Evolutionary conservation across 2,113 vertebrate species (phyloP).

Genomic region (Zosterops borbonicus): DNA sequence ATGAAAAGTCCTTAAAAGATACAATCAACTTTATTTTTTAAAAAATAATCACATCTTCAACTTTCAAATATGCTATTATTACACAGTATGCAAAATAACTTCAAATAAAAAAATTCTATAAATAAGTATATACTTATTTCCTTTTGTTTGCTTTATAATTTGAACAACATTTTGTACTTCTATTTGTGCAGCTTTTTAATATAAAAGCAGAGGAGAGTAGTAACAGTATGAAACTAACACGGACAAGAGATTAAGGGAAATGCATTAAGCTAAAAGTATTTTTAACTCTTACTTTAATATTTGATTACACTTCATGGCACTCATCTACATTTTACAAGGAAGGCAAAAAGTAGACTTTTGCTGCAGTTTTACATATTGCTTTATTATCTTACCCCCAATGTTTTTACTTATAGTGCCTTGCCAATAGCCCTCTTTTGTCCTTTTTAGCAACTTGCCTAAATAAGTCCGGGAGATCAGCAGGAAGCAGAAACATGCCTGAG

Average conservation of each 20-base stretch:
- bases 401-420: background rate
- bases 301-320: background rate
- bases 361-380: background rate
- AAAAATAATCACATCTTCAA: background rate
- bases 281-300: conserved; percentile 34
- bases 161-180: background rate
- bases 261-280: background rate
- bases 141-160: background rate
- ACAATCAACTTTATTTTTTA: background rate
- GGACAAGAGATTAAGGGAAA: background rate
- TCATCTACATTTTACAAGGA: background rate
- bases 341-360: background rate
- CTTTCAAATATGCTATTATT: background rate
- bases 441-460: background rate
- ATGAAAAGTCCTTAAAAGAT: background rate
- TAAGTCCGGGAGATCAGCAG: background rate
- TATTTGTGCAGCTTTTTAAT: background rate
- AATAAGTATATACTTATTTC: background rate
- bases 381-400: background rate
- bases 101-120: background rate
- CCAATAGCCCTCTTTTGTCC: background rate
- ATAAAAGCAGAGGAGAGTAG: background rate
- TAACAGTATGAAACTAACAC: background rate
- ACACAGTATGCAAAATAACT: background rate
- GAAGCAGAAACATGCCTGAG: background rate